Evolutionary conservation across 2,888 invertebrate species (phyloP).

Genomic region (Trichacis sp.): DNA sequence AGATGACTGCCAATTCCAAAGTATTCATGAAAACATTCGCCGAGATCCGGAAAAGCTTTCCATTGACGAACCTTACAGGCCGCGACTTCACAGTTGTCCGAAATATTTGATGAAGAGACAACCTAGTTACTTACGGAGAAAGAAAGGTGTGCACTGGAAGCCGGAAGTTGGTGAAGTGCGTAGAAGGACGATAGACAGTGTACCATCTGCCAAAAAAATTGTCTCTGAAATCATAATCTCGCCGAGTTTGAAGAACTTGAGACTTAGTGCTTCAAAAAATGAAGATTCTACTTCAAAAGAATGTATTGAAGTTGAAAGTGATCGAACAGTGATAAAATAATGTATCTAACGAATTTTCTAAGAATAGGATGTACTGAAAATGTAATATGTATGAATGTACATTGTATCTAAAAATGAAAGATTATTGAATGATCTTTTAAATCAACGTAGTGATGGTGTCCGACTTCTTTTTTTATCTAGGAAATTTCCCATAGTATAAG

Average conservation of each 20-base stretch:
- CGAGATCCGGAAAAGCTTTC: slow-evolving; percentile 32
- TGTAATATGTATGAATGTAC: too few species aligned
- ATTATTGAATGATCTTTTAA: too few species aligned
- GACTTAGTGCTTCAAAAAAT: not conserved
- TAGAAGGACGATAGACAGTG: slow-evolving; percentile 51
- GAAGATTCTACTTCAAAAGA: slow-evolving; percentile 7
- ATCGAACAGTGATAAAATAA: slow-evolving; percentile 18
- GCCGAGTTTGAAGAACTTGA: slow-evolving; percentile 47
- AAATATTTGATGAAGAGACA: slow-evolving; percentile 54
- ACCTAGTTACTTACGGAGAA: slow-evolving; percentile 55
- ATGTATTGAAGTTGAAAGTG: slow-evolving; percentile 8
- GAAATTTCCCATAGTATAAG: too few species aligned
- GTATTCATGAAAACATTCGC: slow-evolving; percentile 40
- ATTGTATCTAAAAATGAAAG: too few species aligned
- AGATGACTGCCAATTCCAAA: slow-evolving; percentile 49
- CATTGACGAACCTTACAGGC: slow-evolving; percentile 19
- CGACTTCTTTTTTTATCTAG: too few species aligned
- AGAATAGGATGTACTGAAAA: too few species aligned
- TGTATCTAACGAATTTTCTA: too few species aligned
- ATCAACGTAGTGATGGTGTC: too few species aligned
- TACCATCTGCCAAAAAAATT: slow-evolving; percentile 45
- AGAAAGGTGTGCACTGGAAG: slow-evolving; percentile 63
- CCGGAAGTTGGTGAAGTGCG: slow-evolving; percentile 45
- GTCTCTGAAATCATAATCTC: slow-evolving; percentile 47
- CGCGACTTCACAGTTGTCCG: slow-evolving; percentile 50